phyloP scores from a whole-genome alignment of 2,888 invertebrate species.

The Xanthorhoe designata region DNA sequence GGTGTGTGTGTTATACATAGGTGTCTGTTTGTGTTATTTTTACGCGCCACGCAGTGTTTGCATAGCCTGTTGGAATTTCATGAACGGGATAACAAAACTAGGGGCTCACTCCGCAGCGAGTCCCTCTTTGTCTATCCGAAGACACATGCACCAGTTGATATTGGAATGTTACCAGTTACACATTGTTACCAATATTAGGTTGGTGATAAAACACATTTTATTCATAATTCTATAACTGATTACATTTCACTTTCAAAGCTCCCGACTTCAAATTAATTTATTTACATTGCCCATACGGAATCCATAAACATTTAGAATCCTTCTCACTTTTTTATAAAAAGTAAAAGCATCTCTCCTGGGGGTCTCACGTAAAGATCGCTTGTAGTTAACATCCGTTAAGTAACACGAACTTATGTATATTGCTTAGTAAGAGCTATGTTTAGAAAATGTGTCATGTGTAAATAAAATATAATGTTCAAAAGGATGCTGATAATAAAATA shows the following conservation, averaged over 20 bases:
- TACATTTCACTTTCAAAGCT: conserved; percentile 27
- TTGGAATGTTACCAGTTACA: not conserved
- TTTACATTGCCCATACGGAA: conserved; percentile 34
- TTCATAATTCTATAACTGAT: conserved; percentile 15
- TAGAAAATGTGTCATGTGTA: conserved; percentile 5
- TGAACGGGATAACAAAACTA: conserved; percentile 45
- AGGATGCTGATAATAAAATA: conserved; percentile 10
- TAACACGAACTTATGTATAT: conserved; percentile 12
- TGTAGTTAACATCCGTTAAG: conserved; percentile 27
- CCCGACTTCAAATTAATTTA: conserved; percentile 21
- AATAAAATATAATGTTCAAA: not conserved
- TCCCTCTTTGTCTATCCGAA: conserved; percentile 26
- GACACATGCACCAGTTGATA: not conserved
- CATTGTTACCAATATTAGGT: not conserved
- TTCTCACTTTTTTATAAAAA: conserved; percentile 32
- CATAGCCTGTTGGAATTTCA: conserved; percentile 68
- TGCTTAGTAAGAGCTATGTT: conserved; percentile 6
- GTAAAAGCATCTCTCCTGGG: conserved; percentile 39
- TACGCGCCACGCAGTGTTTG: conserved; percentile 73
- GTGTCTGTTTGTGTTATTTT: conserved; percentile 73
- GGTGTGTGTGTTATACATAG: conserved; percentile 46
- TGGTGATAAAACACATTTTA: conserved; percentile 8
- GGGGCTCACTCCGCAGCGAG: conserved; percentile 11
- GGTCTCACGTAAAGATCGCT: conserved; percentile 35
- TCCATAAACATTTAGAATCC: conserved; percentile 35